Evolutionary conservation across 2,797 vertebrate species (phyloP).

Genomic region (Tenualosa ilisha): DNA sequence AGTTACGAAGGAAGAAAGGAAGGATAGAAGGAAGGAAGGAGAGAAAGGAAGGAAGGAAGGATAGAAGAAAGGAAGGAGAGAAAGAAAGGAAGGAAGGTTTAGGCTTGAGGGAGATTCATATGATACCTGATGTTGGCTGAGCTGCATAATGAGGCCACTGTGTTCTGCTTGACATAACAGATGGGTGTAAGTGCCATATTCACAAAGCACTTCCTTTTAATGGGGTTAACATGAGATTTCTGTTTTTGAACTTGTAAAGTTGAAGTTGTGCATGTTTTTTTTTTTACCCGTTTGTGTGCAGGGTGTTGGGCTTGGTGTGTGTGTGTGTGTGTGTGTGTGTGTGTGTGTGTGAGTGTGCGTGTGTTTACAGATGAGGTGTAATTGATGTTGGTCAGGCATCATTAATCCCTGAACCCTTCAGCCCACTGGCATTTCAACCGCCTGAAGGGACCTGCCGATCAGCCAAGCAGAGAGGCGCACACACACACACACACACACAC

Average conservation of each 20-base stretch:
- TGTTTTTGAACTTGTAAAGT: background rate
- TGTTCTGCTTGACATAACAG: too few species aligned
- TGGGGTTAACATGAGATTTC: too few species aligned
- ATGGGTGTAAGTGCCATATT: too few species aligned
- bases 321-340: background rate
- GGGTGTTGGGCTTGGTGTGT: background rate
- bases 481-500: background rate
- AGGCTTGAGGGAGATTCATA: too few species aligned
- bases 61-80: too few species aligned
- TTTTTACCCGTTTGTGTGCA: background rate
- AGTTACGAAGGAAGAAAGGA: too few species aligned
- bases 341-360: background rate
- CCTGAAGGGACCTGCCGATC: constrained; percentile 5
- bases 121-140: too few species aligned
- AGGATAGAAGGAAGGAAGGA: too few species aligned
- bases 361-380: background rate
- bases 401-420: background rate
- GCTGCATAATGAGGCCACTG: too few species aligned
- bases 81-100: too few species aligned
- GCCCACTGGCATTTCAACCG: background rate
- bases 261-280: background rate
- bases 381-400: constrained; percentile 13
- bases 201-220: too few species aligned
- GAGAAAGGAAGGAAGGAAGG: too few species aligned
- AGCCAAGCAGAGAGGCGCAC: background rate